These are phyloP conservation scores for Cassiopea xamachana DNA, from an alignment of 30 jellyfish, hydroid and myxozoan species.

Conservation along the genomic window DNA sequence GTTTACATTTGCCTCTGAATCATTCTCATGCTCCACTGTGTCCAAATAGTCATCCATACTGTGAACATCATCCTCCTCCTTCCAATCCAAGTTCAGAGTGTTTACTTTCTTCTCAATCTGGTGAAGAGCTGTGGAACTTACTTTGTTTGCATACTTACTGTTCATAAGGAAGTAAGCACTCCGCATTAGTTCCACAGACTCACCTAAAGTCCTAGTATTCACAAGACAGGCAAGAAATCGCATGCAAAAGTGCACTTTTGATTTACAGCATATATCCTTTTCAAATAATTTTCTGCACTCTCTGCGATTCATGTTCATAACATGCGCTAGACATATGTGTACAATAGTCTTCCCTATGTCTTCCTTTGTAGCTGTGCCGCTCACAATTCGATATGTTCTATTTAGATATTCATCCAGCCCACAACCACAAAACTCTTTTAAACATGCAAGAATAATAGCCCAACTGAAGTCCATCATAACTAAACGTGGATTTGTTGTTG, in stretches of 20 bases:
- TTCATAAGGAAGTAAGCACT: not conserved
- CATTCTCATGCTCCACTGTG: not conserved
- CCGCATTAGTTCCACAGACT: not conserved
- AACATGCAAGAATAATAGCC: not conserved
- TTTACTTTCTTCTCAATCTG: not conserved
- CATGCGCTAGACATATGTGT: not conserved
- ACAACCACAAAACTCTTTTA: not conserved
- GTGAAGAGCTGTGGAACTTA: not conserved
- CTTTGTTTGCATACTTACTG: not conserved
- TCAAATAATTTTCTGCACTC: not conserved
- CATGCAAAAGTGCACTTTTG: not conserved
- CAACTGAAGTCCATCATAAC: not conserved
- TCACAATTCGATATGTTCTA: not conserved
- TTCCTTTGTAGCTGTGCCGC: not conserved
- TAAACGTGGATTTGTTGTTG: not conserved
- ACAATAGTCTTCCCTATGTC: not conserved
- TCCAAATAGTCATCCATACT: not conserved
- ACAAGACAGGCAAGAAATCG: not conserved
- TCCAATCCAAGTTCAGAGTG: not conserved
- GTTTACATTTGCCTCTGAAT: not conserved
- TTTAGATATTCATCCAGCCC: not conserved
- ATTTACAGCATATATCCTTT: not conserved
- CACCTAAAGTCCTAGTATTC: not conserved
- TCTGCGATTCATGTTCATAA: slow-evolving; percentile 28
- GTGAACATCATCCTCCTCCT: not conserved